These are phyloP conservation scores for Ophthalmolycus amberensis DNA, from an alignment of 2,113 vertebrate genomes.

Conservation along the genomic window DNA sequence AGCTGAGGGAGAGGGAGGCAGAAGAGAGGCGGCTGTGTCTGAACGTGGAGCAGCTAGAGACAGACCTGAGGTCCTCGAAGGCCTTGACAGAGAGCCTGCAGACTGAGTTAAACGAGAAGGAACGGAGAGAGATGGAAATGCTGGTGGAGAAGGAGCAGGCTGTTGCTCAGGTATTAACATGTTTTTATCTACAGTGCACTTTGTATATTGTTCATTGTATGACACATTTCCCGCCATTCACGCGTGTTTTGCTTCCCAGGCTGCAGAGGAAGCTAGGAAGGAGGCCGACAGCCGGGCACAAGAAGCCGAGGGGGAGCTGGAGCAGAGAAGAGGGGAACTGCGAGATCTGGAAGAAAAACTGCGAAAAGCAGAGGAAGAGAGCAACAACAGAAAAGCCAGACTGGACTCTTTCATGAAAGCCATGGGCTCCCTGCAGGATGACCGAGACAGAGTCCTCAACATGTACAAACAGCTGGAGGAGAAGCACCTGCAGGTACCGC, in stretches of 20 bases:
- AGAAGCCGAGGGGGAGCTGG: conserved; percentile 85
- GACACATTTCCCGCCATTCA: background rate
- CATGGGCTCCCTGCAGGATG: conserved; percentile 95
- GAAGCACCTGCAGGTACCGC: conserved; percentile 85
- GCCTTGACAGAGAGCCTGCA: conserved; percentile 86
- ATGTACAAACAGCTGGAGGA: conserved; percentile 93
- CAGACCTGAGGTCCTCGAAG: conserved; percentile 90
- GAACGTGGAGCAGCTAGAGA: conserved; percentile 88
- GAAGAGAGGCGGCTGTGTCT: conserved; percentile 87
- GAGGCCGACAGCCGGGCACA: conserved; percentile 84
- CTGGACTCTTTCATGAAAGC: conserved; percentile 92
- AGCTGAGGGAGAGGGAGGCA: conserved; percentile 84
- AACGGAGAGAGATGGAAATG: conserved; percentile 89
- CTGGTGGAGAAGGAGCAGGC: conserved; percentile 91
- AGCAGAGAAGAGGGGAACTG: conserved; percentile 79
- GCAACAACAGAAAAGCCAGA: conserved; percentile 83
- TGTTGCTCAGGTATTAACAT: conserved; percentile 79
- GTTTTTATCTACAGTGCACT: background rate
- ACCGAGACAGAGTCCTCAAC: conserved; percentile 88
- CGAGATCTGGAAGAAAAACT: conserved; percentile 82
- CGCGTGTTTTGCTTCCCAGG: conserved; percentile 65
- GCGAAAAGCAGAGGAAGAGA: conserved; percentile 84
- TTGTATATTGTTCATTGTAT: background rate
- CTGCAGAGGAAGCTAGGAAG: conserved; percentile 86
- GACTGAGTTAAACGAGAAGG: conserved; percentile 87